A percentile compares a stretch with the other conserved stretches of the same genome.
phyloP scores from a whole-genome alignment of 2,113 vertebrate genomes.

The Apus apus region DNA sequence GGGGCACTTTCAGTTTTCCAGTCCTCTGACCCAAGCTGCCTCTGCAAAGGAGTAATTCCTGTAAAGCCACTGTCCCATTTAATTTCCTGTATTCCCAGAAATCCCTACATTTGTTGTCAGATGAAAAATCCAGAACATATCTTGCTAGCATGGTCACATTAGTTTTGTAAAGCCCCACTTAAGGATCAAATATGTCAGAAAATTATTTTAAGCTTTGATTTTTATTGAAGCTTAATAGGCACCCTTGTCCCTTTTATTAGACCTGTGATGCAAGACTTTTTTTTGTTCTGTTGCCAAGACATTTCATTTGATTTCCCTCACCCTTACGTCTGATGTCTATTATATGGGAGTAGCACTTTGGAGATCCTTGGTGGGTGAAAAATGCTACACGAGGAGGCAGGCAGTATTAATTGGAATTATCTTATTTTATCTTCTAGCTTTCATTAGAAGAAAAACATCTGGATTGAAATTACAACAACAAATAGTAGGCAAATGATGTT shows the following conservation, averaged over 20 bases:
- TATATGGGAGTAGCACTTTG: neutral
- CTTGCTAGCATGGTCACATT: constrained; percentile 1
- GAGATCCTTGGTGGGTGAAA: neutral
- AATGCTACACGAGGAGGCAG: neutral
- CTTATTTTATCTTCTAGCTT: constrained; percentile 12
- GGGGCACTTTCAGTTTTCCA: constrained; percentile 1
- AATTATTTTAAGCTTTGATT: constrained; percentile 24
- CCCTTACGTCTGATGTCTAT: neutral
- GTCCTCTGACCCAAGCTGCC: neutral
- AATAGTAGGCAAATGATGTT: neutral
- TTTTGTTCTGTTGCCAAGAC: neutral
- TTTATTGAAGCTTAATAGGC: neutral
- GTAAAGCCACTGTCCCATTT: neutral
- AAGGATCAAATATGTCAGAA: constrained; percentile 17
- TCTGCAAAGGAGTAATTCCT: neutral
- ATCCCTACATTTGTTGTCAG: constrained; percentile 11
- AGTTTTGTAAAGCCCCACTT: neutral
- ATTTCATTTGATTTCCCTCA: neutral
- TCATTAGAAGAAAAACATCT: neutral
- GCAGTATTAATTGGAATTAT: neutral
- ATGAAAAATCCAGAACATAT: neutral
- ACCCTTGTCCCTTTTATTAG: neutral
- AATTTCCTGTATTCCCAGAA: neutral
- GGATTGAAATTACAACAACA: neutral
- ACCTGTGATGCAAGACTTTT: neutral